phyloP scores from a whole-genome alignment of 2,888 invertebrate genomes.

The Dryocosmus kuriphilus region DNA sequence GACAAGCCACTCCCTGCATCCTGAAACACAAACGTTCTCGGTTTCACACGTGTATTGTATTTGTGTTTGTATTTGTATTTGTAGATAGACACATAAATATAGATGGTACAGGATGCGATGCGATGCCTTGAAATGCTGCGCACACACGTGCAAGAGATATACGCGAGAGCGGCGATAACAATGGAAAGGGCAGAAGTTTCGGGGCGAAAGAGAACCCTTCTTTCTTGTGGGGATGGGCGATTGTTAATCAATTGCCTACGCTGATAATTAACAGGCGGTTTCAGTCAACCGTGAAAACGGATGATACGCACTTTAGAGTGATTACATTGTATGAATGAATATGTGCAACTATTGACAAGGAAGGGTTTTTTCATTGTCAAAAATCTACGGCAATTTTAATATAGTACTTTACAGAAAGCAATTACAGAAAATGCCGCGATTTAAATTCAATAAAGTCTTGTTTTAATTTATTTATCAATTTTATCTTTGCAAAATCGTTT shows the following conservation, averaged over 20 bases:
- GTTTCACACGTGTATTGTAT: conserved; percentile 40
- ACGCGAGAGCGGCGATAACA: conserved; percentile 22
- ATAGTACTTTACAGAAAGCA: not conserved
- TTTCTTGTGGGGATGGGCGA: conserved; percentile 14
- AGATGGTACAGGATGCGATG: not conserved
- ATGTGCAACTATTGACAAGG: not conserved
- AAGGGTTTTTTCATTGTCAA: not conserved
- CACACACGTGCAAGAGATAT: conserved; percentile 27
- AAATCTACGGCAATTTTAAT: not conserved
- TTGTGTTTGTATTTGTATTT: not conserved
- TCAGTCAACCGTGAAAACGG: conserved; percentile 31
- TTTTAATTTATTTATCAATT: too few relatives aligned
- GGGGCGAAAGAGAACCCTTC: conserved; percentile 26
- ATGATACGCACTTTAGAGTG: conserved; percentile 26
- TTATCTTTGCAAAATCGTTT: too few relatives aligned
- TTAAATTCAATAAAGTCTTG: too few relatives aligned
- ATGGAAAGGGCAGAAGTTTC: conserved; percentile 31
- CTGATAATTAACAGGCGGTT: conserved; percentile 28
- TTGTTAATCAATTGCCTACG: conserved; percentile 31
- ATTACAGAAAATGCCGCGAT: too few relatives aligned
- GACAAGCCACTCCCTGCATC: conserved; percentile 71
- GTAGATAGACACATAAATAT: not conserved
- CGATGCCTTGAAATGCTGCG: conserved; percentile 26
- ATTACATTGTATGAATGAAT: conserved; percentile 16
- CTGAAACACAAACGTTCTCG: conserved; percentile 59